Evolutionary conservation across 1,140 invertebrate genomes (phyloP).

Genomic region (Eupristina koningsbergeri): DNA sequence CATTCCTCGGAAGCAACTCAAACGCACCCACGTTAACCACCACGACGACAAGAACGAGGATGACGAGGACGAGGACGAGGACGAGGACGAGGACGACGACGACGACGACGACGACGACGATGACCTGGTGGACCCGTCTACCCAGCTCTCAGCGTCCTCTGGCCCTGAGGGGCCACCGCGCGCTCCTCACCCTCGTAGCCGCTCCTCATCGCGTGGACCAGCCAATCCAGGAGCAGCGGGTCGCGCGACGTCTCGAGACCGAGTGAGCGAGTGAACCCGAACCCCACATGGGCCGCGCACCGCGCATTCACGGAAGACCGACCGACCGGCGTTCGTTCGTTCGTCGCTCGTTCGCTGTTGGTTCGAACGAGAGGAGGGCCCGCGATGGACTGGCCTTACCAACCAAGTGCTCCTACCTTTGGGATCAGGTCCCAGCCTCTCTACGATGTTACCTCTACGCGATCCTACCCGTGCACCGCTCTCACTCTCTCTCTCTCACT

Average conservation of each 20-base stretch:
- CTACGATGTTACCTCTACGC: slow-evolving; percentile 68
- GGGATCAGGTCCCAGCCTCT: slow-evolving; percentile 70
- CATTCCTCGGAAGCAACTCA: background rate
- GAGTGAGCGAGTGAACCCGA: no score
- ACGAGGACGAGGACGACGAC: no score
- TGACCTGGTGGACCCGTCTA: background rate
- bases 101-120: no score
- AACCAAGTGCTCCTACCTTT: slow-evolving; percentile 69
- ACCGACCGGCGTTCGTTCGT: slow-evolving; percentile 1
- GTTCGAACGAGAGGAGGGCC: slow-evolving; percentile 72
- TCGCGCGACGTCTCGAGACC: slow-evolving; percentile 7
- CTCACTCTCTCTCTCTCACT: slow-evolving; percentile 53
- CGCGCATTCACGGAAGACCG: background rate
- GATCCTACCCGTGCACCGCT: slow-evolving; percentile 38
- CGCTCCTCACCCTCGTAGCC: background rate
- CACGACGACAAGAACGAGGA: no score
- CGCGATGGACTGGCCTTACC: slow-evolving; percentile 71
- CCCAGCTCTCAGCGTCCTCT: background rate
- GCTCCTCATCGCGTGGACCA: background rate
- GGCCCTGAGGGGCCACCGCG: background rate
- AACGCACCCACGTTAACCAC: no score
- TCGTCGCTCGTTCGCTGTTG: slow-evolving; percentile 54
- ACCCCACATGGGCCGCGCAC: background rate
- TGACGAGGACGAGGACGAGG: no score
- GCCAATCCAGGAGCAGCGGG: background rate